Percentiles rank a stretch among this genome's conserved stretches.
Evolutionary conservation across 2,888 invertebrate genomes (phyloP).

Genomic region (Gibbula magus): DNA sequence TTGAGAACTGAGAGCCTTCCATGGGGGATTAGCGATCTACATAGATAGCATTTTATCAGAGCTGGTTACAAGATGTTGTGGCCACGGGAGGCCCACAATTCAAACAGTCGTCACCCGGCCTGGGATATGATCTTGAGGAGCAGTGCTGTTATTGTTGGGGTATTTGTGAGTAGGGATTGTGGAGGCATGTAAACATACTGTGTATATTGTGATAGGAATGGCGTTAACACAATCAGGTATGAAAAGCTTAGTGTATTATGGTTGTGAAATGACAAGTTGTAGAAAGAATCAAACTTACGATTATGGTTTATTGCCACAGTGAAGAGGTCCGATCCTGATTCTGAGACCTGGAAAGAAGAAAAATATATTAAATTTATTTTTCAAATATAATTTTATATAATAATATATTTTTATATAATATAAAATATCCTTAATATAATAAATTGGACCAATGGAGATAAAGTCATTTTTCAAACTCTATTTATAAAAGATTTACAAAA

Average conservation of each 20-base stretch:
- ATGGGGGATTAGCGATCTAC: not conserved
- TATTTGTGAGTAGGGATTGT: not conserved
- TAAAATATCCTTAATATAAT: too few relatives aligned
- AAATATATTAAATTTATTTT: constrained; percentile 4
- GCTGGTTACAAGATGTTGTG: constrained; percentile 7
- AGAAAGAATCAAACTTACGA: constrained; percentile 9
- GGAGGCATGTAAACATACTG: not conserved
- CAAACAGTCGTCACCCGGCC: not conserved
- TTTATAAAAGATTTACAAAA: too few relatives aligned
- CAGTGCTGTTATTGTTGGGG: not conserved
- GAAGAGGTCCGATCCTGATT: constrained; percentile 61
- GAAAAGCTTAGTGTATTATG: not conserved
- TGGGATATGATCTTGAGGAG: not conserved
- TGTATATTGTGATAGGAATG: not conserved
- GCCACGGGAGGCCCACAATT: not conserved
- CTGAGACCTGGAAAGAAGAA: constrained; percentile 59
- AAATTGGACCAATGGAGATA: too few relatives aligned
- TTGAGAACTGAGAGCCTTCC: not conserved
- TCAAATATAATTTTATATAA: too few relatives aligned
- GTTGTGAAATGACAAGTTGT: not conserved
- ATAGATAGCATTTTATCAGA: constrained; percentile 12
- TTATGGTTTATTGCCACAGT: constrained; percentile 35
- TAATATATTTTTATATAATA: too few relatives aligned
- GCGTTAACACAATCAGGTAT: not conserved
- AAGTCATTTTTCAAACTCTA: too few relatives aligned